phyloP scores from a whole-genome alignment of 2,888 invertebrate species.

The Brachyopa scutellaris region DNA sequence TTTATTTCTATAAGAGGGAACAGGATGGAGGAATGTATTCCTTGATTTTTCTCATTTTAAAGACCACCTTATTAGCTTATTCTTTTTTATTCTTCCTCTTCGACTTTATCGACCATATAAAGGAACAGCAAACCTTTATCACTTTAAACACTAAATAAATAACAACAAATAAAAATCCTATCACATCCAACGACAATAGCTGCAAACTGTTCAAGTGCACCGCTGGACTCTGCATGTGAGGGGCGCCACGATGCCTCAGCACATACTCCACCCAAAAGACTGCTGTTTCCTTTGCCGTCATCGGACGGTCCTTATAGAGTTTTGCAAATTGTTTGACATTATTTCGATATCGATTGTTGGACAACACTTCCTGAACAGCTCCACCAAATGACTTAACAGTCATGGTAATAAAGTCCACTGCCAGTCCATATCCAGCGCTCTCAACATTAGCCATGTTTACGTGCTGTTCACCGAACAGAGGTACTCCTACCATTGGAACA shows the following conservation, averaged over 20 bases:
- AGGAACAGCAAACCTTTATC: constrained; percentile 9
- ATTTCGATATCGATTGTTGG: constrained; percentile 74
- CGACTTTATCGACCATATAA: too few relatives aligned
- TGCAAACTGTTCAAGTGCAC: constrained; percentile 81
- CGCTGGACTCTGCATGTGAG: constrained; percentile 83
- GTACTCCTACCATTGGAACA: constrained; percentile 88
- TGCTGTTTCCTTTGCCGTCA: constrained; percentile 82
- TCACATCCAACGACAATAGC: constrained; percentile 82
- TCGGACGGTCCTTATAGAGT: constrained; percentile 83
- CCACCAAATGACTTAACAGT: constrained; percentile 68
- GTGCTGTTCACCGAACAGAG: constrained; percentile 90
- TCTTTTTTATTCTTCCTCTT: constrained; percentile 46
- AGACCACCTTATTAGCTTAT: not conserved
- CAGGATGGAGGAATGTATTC: not conserved
- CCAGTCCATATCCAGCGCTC: constrained; percentile 83
- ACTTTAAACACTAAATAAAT: constrained; percentile 40
- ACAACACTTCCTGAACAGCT: constrained; percentile 75
- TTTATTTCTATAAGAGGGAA: not conserved
- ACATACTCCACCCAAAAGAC: constrained; percentile 84
- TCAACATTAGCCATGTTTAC: constrained; percentile 89
- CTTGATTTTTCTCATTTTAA: too few relatives aligned
- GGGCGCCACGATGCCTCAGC: constrained; percentile 83
- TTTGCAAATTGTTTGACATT: constrained; percentile 80
- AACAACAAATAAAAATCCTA: constrained; percentile 72
- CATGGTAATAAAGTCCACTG: constrained; percentile 70